Evolutionary conservation across 2,888 invertebrate species (phyloP).

Genomic region (Conus canariensis): DNA sequence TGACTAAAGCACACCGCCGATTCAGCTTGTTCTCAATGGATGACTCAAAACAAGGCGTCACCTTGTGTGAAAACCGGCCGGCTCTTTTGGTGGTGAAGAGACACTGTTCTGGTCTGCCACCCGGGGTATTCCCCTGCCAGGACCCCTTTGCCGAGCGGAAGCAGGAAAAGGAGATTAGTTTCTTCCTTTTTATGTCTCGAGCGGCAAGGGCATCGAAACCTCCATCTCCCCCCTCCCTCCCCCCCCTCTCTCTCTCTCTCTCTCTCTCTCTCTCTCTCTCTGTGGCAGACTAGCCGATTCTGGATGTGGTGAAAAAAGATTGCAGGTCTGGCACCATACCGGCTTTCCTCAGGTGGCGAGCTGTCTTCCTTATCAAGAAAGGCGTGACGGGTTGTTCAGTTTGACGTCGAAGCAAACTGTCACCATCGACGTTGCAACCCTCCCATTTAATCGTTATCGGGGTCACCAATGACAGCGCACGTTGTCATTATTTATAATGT

Average conservation of each 20-base stretch:
- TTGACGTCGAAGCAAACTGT: too few species aligned
- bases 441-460: too few species aligned
- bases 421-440: too few species aligned
- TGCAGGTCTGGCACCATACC: neutral
- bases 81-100: neutral
- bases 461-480: too few species aligned
- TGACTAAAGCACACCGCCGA: neutral
- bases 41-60: too few species aligned
- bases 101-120: neutral
- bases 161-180: constrained; percentile 11
- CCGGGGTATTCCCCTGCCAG: constrained; percentile 7
- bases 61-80: neutral
- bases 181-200: neutral
- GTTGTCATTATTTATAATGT: too few species aligned
- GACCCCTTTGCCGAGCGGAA: neutral
- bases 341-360: too few species aligned
- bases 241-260: neutral
- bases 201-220: neutral
- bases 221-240: neutral
- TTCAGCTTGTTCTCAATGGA: too few species aligned
- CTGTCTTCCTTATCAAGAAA: too few species aligned
- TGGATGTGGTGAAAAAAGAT: neutral
- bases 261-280: neutral
- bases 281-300: neutral
- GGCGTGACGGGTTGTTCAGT: too few species aligned